Conservation (phyloP, 1,140 invertebrate genomes). For the Eueides isabella region DNA sequence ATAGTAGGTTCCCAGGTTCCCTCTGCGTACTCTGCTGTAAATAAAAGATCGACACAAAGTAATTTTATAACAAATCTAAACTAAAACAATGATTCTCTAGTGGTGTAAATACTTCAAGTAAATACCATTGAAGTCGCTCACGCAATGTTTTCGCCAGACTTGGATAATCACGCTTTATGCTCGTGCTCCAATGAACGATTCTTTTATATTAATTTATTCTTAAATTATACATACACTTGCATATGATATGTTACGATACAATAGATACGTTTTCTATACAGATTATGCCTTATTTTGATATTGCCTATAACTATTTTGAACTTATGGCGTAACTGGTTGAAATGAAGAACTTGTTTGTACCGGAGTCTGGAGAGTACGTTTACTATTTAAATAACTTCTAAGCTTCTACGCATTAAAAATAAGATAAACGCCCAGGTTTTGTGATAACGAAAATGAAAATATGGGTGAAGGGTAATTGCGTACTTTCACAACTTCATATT, state of each 20-base stretch:
- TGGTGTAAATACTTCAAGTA: slow-evolving; percentile 33
- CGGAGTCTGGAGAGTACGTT: too few species aligned
- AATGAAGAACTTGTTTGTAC: too few species aligned
- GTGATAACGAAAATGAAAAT: slow-evolving; percentile 13
- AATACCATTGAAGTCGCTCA: slow-evolving; percentile 45
- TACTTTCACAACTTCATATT: slow-evolving; percentile 15
- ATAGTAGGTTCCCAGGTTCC: too few species aligned
- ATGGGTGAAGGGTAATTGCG: slow-evolving; percentile 19
- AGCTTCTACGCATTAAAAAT: background rate
- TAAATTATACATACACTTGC: slow-evolving; percentile 50
- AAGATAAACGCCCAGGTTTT: background rate
- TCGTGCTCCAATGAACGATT: slow-evolving; percentile 47
- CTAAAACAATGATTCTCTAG: slow-evolving; percentile 6
- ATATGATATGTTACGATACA: too few species aligned
- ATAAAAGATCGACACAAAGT: background rate
- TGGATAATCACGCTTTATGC: slow-evolving; percentile 38
- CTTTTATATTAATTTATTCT: slow-evolving; percentile 48
- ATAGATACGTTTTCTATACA: slow-evolving; percentile 50
- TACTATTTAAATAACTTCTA: too few species aligned
- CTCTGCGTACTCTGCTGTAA: too few species aligned
- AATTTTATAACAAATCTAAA: background rate
- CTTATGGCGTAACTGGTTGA: background rate
- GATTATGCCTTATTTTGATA: slow-evolving; percentile 8
- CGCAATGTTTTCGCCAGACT: slow-evolving; percentile 50
- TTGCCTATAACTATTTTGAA: background rate